These are phyloP conservation scores for Perizoma flavofasciatum DNA, from an alignment of 2,888 invertebrate species.

Conservation along the genomic window DNA sequence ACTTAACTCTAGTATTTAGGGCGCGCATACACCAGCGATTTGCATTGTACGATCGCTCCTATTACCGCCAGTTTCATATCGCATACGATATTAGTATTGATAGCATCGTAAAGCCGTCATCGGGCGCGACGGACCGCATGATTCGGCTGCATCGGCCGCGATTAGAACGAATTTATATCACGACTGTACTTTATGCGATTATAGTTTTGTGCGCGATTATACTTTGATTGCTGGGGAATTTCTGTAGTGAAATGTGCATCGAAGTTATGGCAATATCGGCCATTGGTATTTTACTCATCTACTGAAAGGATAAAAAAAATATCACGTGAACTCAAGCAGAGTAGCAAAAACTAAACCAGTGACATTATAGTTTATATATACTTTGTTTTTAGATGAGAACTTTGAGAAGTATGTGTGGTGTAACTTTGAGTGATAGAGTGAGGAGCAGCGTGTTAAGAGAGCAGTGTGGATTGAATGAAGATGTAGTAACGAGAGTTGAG, in stretches of 20 bases:
- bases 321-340: too few relatives aligned
- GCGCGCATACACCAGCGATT: not conserved
- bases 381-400: too few relatives aligned
- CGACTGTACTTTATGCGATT: slow-evolving; percentile 29
- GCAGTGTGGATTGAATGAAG: too few relatives aligned
- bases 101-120: slow-evolving; percentile 35
- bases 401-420: too few relatives aligned
- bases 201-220: slow-evolving; percentile 27
- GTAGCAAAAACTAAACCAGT: too few relatives aligned
- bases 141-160: slow-evolving; percentile 28
- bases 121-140: slow-evolving; percentile 31
- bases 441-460: too few relatives aligned
- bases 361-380: too few relatives aligned
- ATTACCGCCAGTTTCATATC: slow-evolving; percentile 17
- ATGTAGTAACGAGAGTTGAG: too few relatives aligned
- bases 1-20: too few relatives aligned
- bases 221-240: slow-evolving; percentile 14
- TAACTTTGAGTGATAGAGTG: too few relatives aligned
- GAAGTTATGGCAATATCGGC: not conserved
- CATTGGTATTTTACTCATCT: too few relatives aligned
- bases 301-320: too few relatives aligned
- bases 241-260: not conserved
- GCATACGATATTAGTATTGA: slow-evolving; percentile 26
- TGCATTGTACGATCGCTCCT: slow-evolving; percentile 7
- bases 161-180: slow-evolving; percentile 36